Percentiles rank a stretch among this genome's conserved stretches.
phyloP scores from a whole-genome alignment of 1,140 invertebrate genomes.

The Drosophila lini region DNA sequence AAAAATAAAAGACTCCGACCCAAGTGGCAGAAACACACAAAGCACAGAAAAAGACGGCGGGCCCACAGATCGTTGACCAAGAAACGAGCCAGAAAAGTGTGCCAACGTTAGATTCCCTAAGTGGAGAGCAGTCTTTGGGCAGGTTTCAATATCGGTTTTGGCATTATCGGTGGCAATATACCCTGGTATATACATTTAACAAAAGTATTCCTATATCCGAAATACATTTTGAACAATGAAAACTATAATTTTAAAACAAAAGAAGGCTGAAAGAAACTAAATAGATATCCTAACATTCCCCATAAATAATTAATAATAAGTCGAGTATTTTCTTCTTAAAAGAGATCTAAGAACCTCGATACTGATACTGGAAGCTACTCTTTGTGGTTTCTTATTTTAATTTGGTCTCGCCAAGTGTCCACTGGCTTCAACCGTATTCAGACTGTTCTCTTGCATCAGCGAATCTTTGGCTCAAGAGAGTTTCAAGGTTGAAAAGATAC shows the following conservation, averaged over 20 bases:
- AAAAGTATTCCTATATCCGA: no score
- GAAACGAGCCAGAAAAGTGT: constrained; percentile 55
- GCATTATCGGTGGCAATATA: constrained; percentile 2
- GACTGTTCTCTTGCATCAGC: constrained; percentile 5
- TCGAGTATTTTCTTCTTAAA: not conserved
- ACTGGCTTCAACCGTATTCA: not conserved
- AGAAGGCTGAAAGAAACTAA: not conserved
- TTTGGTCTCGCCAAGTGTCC: constrained; percentile 1
- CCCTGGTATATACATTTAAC: constrained; percentile 2
- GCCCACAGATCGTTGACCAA: constrained; percentile 55
- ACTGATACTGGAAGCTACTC: not conserved
- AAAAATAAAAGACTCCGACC: constrained; percentile 22
- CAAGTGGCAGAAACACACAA: constrained; percentile 34
- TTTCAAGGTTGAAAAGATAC: constrained; percentile 8
- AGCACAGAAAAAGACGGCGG: constrained; percentile 20
- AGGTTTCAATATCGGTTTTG: constrained; percentile 49
- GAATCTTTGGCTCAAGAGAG: constrained; percentile 10
- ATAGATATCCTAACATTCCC: not conserved
- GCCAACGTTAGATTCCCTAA: constrained; percentile 63
- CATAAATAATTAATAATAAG: not conserved
- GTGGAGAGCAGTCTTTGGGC: constrained; percentile 50
- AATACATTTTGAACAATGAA: not conserved
- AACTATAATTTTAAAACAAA: not conserved
- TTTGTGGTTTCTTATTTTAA: not conserved
- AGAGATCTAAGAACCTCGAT: not conserved